Evolutionary conservation across 1,140 invertebrate genomes (phyloP).

Genomic region (Babylonia areolata): DNA sequence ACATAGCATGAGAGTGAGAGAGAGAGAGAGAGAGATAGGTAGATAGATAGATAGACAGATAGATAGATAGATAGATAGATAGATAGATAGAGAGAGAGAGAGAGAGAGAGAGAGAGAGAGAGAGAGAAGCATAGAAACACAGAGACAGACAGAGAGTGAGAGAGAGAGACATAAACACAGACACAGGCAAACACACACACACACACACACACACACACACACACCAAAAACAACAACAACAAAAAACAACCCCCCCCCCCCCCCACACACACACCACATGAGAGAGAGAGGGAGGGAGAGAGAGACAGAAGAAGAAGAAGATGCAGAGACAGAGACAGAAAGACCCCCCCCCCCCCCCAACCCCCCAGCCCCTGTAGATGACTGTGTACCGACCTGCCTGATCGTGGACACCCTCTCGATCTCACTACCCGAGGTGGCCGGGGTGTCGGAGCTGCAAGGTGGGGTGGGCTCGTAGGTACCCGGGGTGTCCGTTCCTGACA

Average conservation of each 20-base stretch:
- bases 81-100: neutral
- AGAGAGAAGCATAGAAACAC: neutral
- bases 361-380: neutral
- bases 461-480: neutral
- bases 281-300: neutral
- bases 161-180: neutral
- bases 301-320: neutral
- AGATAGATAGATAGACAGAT: too few species aligned
- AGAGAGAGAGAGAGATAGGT: neutral
- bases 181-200: conserved; percentile 15
- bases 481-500: neutral
- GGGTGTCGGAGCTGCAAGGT: neutral
- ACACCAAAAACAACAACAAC: neutral
- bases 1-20: neutral
- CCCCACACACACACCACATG: neutral
- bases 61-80: too few species aligned
- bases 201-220: neutral
- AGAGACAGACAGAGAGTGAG: neutral
- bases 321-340: neutral
- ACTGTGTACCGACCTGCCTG: neutral
- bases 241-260: neutral
- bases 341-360: neutral
- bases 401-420: neutral
- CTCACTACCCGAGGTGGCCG: neutral
- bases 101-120: neutral